These are phyloP conservation scores for Poecilia picta DNA, from an alignment of 2,797 vertebrate genomes.

Conservation along the genomic window DNA sequence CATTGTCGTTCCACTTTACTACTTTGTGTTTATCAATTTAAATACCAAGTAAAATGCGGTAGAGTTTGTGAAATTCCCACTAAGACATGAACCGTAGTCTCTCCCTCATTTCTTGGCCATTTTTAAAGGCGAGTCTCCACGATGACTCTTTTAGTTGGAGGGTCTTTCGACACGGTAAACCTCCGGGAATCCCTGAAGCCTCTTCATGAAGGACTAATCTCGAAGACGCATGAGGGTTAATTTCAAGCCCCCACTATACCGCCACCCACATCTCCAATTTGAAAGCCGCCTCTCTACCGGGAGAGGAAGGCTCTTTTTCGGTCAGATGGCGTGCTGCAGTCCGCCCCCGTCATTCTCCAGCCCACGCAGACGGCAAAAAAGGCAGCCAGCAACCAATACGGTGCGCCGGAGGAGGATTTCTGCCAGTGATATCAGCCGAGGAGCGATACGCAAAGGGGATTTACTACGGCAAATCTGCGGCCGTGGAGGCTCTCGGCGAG, in stretches of 20 bases:
- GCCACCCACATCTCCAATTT: constrained; percentile 76
- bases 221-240: constrained; percentile 71
- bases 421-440: constrained; percentile 80
- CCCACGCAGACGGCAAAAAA: constrained; percentile 86
- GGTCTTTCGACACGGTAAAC: constrained; percentile 35
- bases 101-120: not conserved
- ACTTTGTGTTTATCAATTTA: not conserved
- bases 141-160: not conserved
- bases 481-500: constrained; percentile 54
- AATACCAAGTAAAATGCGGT: not conserved
- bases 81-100: not conserved
- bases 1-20: not conserved
- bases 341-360: constrained; percentile 87
- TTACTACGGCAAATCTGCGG: constrained; percentile 68
- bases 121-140: not conserved
- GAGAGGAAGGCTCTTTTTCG: constrained; percentile 88
- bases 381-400: constrained; percentile 85
- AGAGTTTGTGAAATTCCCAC: not conserved
- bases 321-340: constrained; percentile 88
- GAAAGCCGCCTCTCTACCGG: constrained; percentile 84
- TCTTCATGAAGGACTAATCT: constrained; percentile 42
- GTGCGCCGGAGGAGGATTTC: constrained; percentile 83
- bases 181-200: constrained; percentile 56
- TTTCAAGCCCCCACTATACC: constrained; percentile 69
- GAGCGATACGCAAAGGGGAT: constrained; percentile 67